Base-by-base conservation (phyloP, 2,888 invertebrate genomes). In the Smittia sp. region DNA sequence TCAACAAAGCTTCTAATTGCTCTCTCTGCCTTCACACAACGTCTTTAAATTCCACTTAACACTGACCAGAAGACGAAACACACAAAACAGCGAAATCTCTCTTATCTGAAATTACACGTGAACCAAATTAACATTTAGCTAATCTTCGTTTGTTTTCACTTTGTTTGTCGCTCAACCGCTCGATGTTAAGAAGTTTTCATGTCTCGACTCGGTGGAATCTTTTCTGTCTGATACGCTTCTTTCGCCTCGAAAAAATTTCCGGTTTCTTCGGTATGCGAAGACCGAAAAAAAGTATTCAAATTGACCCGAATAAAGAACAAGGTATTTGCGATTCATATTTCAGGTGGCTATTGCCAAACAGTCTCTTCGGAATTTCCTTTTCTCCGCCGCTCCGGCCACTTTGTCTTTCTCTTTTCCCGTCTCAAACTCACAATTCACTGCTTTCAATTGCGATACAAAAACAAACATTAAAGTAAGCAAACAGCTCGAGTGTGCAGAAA, bases 281-380 rank as follows among this genome's bases (percentile, higher is more conserved):
- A 7, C n/a, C 7, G 13, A 46, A 58, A 18, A 58, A n/a, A 58
- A 18, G 9, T 58, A 58, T 58, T 58, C 18, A 20, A 58, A 58
- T 58, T 58, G 58, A 58, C 58, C 58, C 18, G n/a, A 58, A 20
- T 58, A 20, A 58, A 58, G 46, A 46, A 46, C 15, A 46, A 46
- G 15, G 46, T 46, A 46, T 46, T n/a, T n/a, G 2, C 15, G 15
- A 46, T 46, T 46, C 15, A 46, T 15, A 46, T 46, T 15, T 46
- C 46, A 46, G 46, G 46, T 46, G 46, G 46, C 46, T 52, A 18
- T 52, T n/a, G 18, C n/a, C 18, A 15, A 52, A 52, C 52, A 18
- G 9, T 32, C 52, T 15, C 52, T 52, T 15, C 52, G 18, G 52
- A 15, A n/a, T 15, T 18, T 52, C 15, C 13, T 52, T 11, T 4